A percentile compares a stretch with the other conserved stretches of the same genome.
phyloP scores from a whole-genome alignment of 2,113 vertebrate genomes.

The Dascyllus trimaculatus region DNA sequence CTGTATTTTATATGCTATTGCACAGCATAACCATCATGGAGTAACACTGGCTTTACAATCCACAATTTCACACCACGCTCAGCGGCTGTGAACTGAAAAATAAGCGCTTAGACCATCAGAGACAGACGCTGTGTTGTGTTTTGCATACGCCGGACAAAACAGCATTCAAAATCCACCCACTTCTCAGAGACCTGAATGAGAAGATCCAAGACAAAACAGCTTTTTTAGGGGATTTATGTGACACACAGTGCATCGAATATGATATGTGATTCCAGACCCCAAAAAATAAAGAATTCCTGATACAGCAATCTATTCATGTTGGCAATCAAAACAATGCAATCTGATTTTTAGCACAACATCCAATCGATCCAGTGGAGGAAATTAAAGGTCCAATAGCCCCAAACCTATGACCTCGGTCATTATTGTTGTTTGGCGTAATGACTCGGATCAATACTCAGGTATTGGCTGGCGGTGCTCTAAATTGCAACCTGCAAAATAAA shows the following conservation, averaged over 20 bases:
- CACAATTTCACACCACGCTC: conserved; percentile 62
- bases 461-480: conserved; percentile 21
- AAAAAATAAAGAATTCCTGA: not conserved
- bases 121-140: conserved; percentile 23
- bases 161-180: conserved; percentile 47
- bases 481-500: conserved; percentile 41
- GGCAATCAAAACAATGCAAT: conserved; percentile 33
- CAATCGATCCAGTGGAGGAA: conserved; percentile 4
- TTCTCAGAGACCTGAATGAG: conserved; percentile 24
- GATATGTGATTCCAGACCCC: not conserved
- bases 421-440: conserved; percentile 43
- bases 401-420: conserved; percentile 42
- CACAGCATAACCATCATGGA: conserved; percentile 24
- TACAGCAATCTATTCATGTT: conserved; percentile 13
- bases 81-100: conserved; percentile 42
- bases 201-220: conserved; percentile 16
- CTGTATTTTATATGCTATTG: conserved; percentile 43
- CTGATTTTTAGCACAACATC: conserved; percentile 9
- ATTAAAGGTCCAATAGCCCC: conserved; percentile 34
- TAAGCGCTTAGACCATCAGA: conserved; percentile 24
- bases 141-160: conserved; percentile 37
- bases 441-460: conserved; percentile 52
- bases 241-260: conserved; percentile 7
- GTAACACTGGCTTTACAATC: conserved; percentile 46
- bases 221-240: conserved; percentile 34